Evolutionary conservation across 2,797 vertebrate species (phyloP), one percentile per base, ranked within the genome.

Genomic region (Aulostomus chinensis): DNA sequence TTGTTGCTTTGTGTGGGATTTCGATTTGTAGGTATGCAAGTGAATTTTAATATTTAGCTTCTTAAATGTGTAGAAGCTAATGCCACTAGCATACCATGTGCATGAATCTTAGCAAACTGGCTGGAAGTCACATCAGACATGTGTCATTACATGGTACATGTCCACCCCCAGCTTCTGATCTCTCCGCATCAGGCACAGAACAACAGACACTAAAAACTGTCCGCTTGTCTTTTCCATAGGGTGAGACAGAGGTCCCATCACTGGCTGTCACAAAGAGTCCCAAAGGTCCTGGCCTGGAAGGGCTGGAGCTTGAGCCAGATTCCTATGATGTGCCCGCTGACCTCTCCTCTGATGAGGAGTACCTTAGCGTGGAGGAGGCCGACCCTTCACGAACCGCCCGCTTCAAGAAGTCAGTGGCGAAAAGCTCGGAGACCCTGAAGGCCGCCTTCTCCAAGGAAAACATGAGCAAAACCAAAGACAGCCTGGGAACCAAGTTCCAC

Each of bases 261-360:
- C 81, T 92, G 35, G 89, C 90, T 0, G 86, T 92, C 62, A 91
- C 87, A 11, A 93, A 93, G 67, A 68, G 73, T 8, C 85, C 91
- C 2, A 89, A 91, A 48, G 89, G 75, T 1, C 41, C 35, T 0
- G 78, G 87, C 0, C 60, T 89, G 50, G 86, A 88, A 1, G 84
- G 80, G 2, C 5, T 90, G 54, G 85, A 89, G 20, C 61, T 91
- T 0, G 89, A 91, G 21, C 91, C 93, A 0, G 94, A 95, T 2
- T 61, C 88, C 62, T 93, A 94, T 46, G 91, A 93, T 16, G 62
- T 90, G 53, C 91, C 91, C 0, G 88, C 89, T 0, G 92, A 96
- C 80, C 94, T 98, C 35, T 95, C 97, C 48, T 98, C 96, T 0
- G 97, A 96, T 0, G 97, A 98, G 59, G 96, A 99, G 86, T 95